Percentiles rank a stretch among this genome's conserved stretches.
Evolutionary conservation across 2,113 vertebrate species (phyloP).

Genomic region (Peromyscus polionotus): DNA sequence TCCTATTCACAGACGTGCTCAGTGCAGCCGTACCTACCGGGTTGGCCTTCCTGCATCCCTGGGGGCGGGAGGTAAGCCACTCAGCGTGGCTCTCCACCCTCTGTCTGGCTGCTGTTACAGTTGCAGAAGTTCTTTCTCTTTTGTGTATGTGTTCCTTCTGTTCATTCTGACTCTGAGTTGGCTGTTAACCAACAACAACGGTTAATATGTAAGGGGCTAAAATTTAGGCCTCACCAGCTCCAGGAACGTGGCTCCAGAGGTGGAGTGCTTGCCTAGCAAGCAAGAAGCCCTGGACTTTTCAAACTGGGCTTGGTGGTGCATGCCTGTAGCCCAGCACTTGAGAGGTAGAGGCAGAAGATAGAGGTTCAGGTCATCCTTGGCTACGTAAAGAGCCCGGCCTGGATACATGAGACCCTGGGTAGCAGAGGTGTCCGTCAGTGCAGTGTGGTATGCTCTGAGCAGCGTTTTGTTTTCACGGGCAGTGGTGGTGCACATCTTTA

Average conservation of each 20-base stretch:
- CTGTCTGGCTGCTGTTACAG: not conserved
- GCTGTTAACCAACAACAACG: not conserved
- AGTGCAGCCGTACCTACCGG: too few species aligned
- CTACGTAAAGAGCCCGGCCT: not conserved
- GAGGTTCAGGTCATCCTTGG: not conserved
- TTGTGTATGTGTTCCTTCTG: not conserved
- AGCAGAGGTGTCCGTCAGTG: not conserved
- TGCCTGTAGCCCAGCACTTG: not conserved
- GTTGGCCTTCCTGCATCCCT: not conserved
- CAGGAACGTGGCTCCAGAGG: not conserved
- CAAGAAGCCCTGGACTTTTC: not conserved
- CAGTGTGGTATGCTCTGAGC: not conserved
- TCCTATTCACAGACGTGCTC: not conserved
- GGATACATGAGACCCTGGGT: not conserved
- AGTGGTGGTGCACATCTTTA: too few species aligned
- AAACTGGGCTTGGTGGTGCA: not conserved
- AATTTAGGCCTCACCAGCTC: not conserved
- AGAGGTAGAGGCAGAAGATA: not conserved
- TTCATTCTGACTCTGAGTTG: not conserved
- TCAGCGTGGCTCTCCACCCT: slow-evolving; percentile 44
- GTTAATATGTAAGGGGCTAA: not conserved
- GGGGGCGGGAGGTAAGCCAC: not conserved
- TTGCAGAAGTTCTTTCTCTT: not conserved
- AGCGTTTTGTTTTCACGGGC: slow-evolving; percentile 36
- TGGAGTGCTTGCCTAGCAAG: not conserved